A percentile compares a stretch with the other conserved stretches of the same genome.
Conservation (phyloP, 2,797 vertebrate species). For the Pelochelys cantorii region DNA sequence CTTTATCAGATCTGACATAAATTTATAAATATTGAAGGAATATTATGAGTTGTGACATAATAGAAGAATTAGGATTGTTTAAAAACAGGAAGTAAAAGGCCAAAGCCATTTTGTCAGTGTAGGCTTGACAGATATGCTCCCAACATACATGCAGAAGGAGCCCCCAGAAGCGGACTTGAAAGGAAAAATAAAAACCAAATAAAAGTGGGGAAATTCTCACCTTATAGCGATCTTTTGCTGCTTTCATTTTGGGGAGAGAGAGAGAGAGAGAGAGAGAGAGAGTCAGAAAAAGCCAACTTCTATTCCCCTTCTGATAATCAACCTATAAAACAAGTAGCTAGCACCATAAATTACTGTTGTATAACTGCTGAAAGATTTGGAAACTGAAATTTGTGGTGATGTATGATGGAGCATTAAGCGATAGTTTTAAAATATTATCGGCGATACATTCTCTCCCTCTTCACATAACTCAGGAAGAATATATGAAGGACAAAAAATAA, state of each 20-base stretch:
- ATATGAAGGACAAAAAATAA: neutral
- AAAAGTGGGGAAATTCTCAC: neutral
- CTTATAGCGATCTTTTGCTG: neutral
- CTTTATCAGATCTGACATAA: neutral
- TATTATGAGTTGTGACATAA: neutral
- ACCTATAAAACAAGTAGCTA: constrained; percentile 33
- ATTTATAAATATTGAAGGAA: neutral
- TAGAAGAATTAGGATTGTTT: constrained; percentile 20
- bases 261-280: constrained; percentile 29
- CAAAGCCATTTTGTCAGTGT: neutral
- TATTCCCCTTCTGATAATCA: constrained; percentile 57
- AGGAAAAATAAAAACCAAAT: neutral
- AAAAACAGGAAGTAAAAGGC: neutral
- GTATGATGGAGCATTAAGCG: constrained; percentile 27
- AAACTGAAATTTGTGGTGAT: constrained; percentile 16
- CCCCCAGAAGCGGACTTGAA: neutral
- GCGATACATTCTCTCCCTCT: constrained; percentile 20
- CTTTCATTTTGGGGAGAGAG: constrained; percentile 41
- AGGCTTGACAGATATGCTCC: neutral
- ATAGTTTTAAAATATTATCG: constrained; percentile 58
- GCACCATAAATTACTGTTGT: constrained; percentile 46
- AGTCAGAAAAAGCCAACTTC: constrained; percentile 16
- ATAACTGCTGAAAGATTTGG: neutral
- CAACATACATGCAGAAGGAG: neutral
- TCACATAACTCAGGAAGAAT: constrained; percentile 3